Evolutionary conservation across 92 coral and sea anemone genomes (phyloP).

Genomic region (Pocillopora grandis): DNA sequence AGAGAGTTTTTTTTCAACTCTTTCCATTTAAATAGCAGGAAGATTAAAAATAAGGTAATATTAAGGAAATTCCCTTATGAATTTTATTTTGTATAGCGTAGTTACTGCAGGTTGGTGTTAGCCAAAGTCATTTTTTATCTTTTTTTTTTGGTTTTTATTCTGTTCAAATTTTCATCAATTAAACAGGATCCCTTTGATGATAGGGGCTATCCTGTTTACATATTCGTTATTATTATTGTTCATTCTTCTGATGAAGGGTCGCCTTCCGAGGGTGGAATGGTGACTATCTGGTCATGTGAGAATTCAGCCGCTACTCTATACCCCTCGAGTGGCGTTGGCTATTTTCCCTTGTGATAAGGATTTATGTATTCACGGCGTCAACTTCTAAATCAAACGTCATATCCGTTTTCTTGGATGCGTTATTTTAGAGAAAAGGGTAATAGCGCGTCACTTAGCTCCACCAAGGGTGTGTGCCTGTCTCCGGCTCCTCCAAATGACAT

Average conservation of each 20-base stretch:
- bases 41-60: too few species aligned
- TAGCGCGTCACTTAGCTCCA: neutral
- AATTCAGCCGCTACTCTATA: neutral
- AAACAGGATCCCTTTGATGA: too few species aligned
- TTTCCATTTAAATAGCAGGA: too few species aligned
- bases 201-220: too few species aligned
- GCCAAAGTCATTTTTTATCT: too few species aligned
- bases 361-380: neutral
- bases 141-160: too few species aligned
- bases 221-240: neutral
- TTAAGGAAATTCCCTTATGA: too few species aligned
- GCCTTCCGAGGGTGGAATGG: constrained; percentile 1
- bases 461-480: constrained; percentile 6
- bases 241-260: neutral
- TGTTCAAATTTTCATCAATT: too few species aligned
- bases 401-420: constrained; percentile 2
- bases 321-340: constrained; percentile 6
- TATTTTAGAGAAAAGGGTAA: constrained; percentile 53
- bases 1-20: too few species aligned
- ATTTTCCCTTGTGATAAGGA: constrained; percentile 7
- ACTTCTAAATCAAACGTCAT: constrained; percentile 17
- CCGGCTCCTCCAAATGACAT: constrained; percentile 35
- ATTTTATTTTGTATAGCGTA: too few species aligned
- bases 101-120: too few species aligned
- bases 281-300: neutral